Conservation (phyloP, 2,113 vertebrate genomes). For the Saguinus midas region DNA sequence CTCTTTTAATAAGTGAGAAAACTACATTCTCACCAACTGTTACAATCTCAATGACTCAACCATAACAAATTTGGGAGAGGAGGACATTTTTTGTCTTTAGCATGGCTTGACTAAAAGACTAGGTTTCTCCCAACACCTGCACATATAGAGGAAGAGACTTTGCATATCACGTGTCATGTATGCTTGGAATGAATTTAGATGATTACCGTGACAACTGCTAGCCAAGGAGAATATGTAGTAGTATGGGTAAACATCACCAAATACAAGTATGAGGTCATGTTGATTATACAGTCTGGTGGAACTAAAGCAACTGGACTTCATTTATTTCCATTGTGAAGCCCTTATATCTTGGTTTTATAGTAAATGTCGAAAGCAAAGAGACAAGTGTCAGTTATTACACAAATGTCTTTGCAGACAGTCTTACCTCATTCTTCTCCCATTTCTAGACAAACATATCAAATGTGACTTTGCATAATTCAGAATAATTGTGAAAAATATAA, state of each 20-base stretch:
- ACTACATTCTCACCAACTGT: slow-evolving; percentile 34
- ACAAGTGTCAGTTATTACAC: neutral
- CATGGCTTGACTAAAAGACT: neutral
- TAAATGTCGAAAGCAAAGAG: slow-evolving; percentile 21
- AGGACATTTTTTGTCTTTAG: slow-evolving; percentile 19
- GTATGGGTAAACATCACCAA: neutral
- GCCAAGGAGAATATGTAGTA: neutral
- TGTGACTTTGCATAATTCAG: neutral
- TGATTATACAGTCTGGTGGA: neutral
- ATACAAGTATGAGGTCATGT: neutral
- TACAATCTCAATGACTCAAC: neutral
- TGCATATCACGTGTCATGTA: neutral
- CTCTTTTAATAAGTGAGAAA: slow-evolving; percentile 62
- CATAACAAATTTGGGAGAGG: neutral
- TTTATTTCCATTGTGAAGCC: slow-evolving; percentile 8
- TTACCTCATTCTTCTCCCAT: slow-evolving; percentile 19
- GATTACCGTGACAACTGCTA: slow-evolving; percentile 42
- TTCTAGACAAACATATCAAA: neutral
- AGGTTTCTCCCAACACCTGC: neutral
- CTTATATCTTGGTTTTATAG: slow-evolving; percentile 6
- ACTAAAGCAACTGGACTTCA: neutral
- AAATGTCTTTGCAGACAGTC: neutral
- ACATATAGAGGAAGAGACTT: slow-evolving; percentile 10
- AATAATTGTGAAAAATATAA: slow-evolving; percentile 34
- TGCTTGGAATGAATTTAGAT: neutral